These are phyloP conservation scores for Melanotaenia maccullochi DNA, from an alignment of 2,797 vertebrate species.

Conservation along the genomic window DNA sequence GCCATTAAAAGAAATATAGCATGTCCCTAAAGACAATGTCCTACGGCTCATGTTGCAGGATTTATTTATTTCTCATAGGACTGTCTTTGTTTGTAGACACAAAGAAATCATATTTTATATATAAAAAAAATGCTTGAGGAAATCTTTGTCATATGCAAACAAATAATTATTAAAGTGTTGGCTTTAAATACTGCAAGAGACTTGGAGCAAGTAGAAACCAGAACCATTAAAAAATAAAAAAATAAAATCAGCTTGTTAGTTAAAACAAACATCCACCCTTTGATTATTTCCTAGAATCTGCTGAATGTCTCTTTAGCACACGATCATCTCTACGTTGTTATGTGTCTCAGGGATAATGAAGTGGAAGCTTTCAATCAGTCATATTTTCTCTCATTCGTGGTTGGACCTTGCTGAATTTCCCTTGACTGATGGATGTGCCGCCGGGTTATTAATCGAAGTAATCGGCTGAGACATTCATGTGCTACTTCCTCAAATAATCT, in stretches of 20 bases:
- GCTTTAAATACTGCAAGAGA: too few species aligned
- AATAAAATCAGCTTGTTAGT: neutral
- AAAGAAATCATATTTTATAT: neutral
- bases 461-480: slow-evolving; percentile 55
- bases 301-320: slow-evolving; percentile 41
- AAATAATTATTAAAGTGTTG: too few species aligned
- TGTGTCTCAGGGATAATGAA: slow-evolving; percentile 69
- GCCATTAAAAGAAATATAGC: slow-evolving; percentile 33
- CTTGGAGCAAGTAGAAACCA: neutral
- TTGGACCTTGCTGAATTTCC: slow-evolving; percentile 58
- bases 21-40: slow-evolving; percentile 18
- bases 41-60: slow-evolving; percentile 32
- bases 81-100: slow-evolving; percentile 26
- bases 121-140: too few species aligned
- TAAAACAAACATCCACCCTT: neutral
- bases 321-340: slow-evolving; percentile 49
- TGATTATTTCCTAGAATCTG: neutral
- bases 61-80: neutral
- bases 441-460: slow-evolving; percentile 77
- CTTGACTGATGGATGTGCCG: slow-evolving; percentile 63
- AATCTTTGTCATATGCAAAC: too few species aligned
- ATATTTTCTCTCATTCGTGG: slow-evolving; percentile 54
- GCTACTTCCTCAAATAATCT: slow-evolving; percentile 23
- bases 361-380: slow-evolving; percentile 72
- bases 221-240: neutral